Base-by-base conservation (phyloP, 2,888 invertebrate species). In the Drosophila lutescens region DNA sequence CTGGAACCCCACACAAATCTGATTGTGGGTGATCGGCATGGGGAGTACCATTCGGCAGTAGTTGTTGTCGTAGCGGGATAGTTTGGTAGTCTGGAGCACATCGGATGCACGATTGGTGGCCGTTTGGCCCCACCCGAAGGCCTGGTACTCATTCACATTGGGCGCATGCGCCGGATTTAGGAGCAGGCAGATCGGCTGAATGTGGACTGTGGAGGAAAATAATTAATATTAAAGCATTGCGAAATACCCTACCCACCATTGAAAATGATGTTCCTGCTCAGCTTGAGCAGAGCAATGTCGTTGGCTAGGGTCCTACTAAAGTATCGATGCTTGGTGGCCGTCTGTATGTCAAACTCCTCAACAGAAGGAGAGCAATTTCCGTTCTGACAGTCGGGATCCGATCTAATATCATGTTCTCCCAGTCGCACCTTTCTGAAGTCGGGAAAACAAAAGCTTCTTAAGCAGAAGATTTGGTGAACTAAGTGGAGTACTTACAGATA, bases 261-360 rank as follows among this genome's bases (percentile, higher is more conserved):
- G 1, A 60, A 60, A 0, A 10, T 3, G 1, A 60, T 60, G 4
- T 30, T 12, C 10, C 61, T 57, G 13, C 0, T 10, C 10, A 57
- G 15, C 8, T 47, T 57, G n/a, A 62, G 7, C 23, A 62, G 30
- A 10, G 57, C 61, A 20, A 62, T 57, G 47, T 62, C 61, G 10
- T 62, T 38, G 30, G 1, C 4, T 5, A 32, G 20, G 5, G 10
- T 10, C 1, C 2, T 0, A 1, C 8, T 3, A 7, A 15, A 49
- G 13, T 2, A 1, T 15, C 44, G 20, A 15, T 57, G 23, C 3
- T 23, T 32, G 0, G 12, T 15, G 4, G 32, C 40, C 1, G 7
- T 2, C 1, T 4, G 10, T 0, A 61, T 57, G 0, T 13, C 0
- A 3, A 10, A 47, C 20, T 62, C 61, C 38, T 47, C 20, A 10